These are phyloP conservation scores for Balaenoptera acutorostrata DNA, from an alignment of 2,113 vertebrate genomes.

Conservation along the genomic window DNA sequence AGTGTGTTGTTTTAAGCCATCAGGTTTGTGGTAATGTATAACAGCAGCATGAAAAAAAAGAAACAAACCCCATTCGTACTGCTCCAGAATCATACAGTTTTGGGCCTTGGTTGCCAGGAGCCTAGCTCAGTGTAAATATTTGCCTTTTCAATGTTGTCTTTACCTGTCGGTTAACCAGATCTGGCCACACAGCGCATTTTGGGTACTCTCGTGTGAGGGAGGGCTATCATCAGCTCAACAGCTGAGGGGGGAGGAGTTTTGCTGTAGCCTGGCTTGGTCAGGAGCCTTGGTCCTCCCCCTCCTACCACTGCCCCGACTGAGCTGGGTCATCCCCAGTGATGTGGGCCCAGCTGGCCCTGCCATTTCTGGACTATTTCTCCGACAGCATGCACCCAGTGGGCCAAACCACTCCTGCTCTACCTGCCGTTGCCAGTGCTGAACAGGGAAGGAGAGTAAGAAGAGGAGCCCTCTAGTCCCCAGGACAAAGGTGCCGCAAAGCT, in stretches of 20 bases:
- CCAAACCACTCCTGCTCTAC: not conserved
- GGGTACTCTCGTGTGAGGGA: not conserved
- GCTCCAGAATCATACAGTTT: not conserved
- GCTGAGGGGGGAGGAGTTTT: not conserved
- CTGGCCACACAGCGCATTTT: not conserved
- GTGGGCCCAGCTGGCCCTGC: not conserved
- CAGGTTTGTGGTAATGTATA: not conserved
- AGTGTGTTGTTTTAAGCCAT: not conserved
- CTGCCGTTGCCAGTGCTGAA: not conserved
- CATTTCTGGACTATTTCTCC: not conserved
- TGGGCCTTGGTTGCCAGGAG: not conserved
- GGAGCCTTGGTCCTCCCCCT: not conserved
- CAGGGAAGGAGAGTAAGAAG: not conserved
- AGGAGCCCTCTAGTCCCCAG: not conserved
- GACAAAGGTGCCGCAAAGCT: not conserved
- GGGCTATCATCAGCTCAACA: not conserved
- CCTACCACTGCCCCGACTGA: not conserved
- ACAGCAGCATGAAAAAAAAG: not conserved
- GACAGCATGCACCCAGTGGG: not conserved
- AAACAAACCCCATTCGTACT: not conserved
- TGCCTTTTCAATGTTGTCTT: conserved; percentile 19
- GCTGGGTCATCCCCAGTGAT: not conserved
- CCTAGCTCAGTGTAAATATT: not conserved
- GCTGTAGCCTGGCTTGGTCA: not conserved
- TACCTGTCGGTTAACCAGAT: not conserved